A percentile compares a stretch with the other conserved stretches of the same genome.
Evolutionary conservation across 2,888 invertebrate species (phyloP).

Genomic region (Entomobrya proxima): DNA sequence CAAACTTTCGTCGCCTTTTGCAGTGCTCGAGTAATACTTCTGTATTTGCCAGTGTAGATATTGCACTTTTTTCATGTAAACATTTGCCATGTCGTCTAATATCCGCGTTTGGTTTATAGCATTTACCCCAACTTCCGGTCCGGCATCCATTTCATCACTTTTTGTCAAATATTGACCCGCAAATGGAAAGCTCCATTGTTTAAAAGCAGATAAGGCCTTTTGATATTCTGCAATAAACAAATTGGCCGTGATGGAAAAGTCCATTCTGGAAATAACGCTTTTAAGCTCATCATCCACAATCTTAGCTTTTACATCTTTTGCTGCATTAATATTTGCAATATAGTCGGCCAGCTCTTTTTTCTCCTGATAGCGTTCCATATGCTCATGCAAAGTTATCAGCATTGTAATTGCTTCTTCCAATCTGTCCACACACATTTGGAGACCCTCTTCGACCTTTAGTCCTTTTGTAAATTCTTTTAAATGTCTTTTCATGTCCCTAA

Average conservation of each 20-base stretch:
- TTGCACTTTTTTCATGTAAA: too few relatives aligned
- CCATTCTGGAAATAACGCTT: background rate
- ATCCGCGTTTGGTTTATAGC: too few relatives aligned
- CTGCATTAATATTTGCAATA: background rate
- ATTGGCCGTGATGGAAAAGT: background rate
- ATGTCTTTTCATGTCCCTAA: too few relatives aligned
- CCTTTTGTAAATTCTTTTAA: too few relatives aligned
- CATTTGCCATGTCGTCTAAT: too few relatives aligned
- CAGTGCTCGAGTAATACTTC: too few relatives aligned
- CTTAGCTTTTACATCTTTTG: too few relatives aligned
- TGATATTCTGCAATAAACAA: slow-evolving; percentile 31
- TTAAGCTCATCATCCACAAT: background rate
- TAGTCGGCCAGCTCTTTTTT: background rate
- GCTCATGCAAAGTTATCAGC: background rate
- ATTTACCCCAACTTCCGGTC: too few relatives aligned
- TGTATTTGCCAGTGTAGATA: too few relatives aligned
- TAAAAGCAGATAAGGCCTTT: slow-evolving; percentile 15
- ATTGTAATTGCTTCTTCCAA: background rate
- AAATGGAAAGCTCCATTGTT: slow-evolving; percentile 58
- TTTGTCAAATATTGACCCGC: background rate
- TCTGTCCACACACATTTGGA: background rate
- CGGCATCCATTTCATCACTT: too few relatives aligned
- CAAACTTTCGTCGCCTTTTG: background rate
- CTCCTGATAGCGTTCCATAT: slow-evolving; percentile 17
- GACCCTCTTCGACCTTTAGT: background rate